Percentiles rank a stretch among this genome's conserved stretches.
These are phyloP conservation scores for Amphiduros pacificus DNA, from an alignment of 2,888 invertebrate genomes.

Conservation along the genomic window DNA sequence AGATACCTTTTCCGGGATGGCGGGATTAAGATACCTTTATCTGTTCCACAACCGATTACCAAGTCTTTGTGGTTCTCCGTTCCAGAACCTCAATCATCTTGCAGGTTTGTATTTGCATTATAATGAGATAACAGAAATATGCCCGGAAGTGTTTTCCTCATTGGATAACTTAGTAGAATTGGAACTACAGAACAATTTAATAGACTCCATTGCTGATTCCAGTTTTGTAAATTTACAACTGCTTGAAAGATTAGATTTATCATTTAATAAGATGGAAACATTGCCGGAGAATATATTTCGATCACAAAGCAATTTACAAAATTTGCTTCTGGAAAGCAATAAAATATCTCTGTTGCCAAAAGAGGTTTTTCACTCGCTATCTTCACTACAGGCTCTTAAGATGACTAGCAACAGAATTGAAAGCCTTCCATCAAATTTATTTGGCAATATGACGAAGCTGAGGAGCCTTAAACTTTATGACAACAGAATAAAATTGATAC, in stretches of 20 bases:
- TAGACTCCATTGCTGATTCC: background rate
- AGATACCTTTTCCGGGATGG: conserved; percentile 18
- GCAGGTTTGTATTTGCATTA: conserved; percentile 18
- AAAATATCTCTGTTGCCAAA: conserved; percentile 1
- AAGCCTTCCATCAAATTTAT: background rate
- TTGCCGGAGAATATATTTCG: conserved; percentile 17
- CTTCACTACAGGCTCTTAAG: conserved; percentile 6
- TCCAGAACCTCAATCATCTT: conserved; percentile 13
- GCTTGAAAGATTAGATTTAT: conserved; percentile 10
- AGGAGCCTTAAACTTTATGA: conserved; percentile 17
- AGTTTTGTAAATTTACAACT: conserved; percentile 1
- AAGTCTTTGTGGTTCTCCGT: conserved; percentile 7
- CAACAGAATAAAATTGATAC: conserved; percentile 17
- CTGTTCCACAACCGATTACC: conserved; percentile 23
- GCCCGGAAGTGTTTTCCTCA: conserved; percentile 11
- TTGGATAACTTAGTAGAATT: conserved; percentile 16
- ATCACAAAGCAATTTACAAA: background rate
- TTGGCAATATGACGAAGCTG: conserved; percentile 11
- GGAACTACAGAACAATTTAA: conserved; percentile 22
- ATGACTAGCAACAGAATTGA: conserved; percentile 14
- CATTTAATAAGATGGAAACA: background rate
- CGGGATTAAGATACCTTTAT: conserved; percentile 15
- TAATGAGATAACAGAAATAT: conserved; percentile 17
- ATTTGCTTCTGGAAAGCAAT: conserved; percentile 20
- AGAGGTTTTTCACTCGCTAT: conserved; percentile 7